Base-by-base conservation (phyloP, 2,888 invertebrate genomes). In the Meganola albula region DNA sequence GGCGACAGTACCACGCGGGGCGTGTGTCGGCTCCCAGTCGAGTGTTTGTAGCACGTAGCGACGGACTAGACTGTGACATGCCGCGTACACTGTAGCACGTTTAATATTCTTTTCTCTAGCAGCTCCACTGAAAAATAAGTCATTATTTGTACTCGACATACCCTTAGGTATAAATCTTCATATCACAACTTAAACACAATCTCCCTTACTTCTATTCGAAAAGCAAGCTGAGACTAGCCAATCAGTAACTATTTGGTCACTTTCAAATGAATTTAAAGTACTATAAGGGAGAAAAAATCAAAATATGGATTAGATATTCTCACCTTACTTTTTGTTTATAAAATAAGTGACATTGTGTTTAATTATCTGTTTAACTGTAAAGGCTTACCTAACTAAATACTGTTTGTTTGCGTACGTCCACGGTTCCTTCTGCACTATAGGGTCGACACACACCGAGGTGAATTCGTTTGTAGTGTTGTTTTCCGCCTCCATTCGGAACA, bases 401-500 rank as follows among this genome's bases (percentile, higher is more conserved):
- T 91, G 88, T 8, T 89, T 88, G 44, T 93, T 93, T 21, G 88
- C 91, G 64, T 95, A 96, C 6, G 85, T 89, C 92, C 95, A 97
- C 41, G 74, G 88, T 65, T 80, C 89, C 40, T 78, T 79, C 43
- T 87, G 84, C 9, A 94, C 89, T 27, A 93, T 92, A 2, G 94
- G 93, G 83, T 95, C 95, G 6, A 96, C 90, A 68, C 97, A 97
- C 27, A 90, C 87, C 14, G 93, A 92, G 5, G 78, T 82, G 24
- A 93, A 71, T 16, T 80, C 74, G 9, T 73, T 61, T 0, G 79
- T 74, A 8, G 70, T 50, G 31, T 62, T 64, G 35, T 78, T 71
- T 16, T 74, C 74, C 0, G 78, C 67, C 47, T 90, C 88, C 38
- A 88, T 77, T 2, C 86, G 69, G 24, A 91, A 88, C 23, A 95